These are phyloP conservation scores for Resseliella maxima DNA, from an alignment of 2,888 invertebrate genomes.

Conservation along the genomic window DNA sequence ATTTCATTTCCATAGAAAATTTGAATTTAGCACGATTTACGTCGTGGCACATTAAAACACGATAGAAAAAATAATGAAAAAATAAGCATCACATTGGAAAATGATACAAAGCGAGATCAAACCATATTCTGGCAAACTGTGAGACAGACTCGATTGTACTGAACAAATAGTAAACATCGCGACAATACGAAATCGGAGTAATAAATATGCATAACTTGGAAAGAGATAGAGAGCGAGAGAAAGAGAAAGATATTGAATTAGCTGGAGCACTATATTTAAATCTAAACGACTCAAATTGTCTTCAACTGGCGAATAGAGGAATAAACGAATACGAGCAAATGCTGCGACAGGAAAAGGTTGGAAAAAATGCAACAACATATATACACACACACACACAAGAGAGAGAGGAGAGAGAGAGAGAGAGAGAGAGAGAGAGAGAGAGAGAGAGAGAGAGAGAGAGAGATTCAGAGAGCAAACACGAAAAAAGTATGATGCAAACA, in stretches of 20 bases:
- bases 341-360: not conserved
- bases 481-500: slow-evolving; percentile 23
- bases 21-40: slow-evolving; percentile 55
- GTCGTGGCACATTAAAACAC: slow-evolving; percentile 44
- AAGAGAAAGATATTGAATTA: not conserved
- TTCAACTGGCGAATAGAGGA: not conserved
- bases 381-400: too few relatives aligned
- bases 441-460: too few relatives aligned
- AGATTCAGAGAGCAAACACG: too few relatives aligned
- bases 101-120: not conserved
- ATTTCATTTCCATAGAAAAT: slow-evolving; percentile 40
- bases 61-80: not conserved
- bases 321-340: not conserved
- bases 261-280: slow-evolving; percentile 30
- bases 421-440: too few relatives aligned
- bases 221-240: not conserved
- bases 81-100: not conserved
- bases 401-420: too few relatives aligned
- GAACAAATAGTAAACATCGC: not conserved
- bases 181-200: slow-evolving; percentile 51
- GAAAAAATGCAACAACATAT: too few relatives aligned
- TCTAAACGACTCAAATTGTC: slow-evolving; percentile 51
- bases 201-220: slow-evolving; percentile 26
- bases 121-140: not conserved
- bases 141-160: not conserved